Evolutionary conservation across 1,140 invertebrate species (phyloP).

Genomic region (Sitobion miscanthi): DNA sequence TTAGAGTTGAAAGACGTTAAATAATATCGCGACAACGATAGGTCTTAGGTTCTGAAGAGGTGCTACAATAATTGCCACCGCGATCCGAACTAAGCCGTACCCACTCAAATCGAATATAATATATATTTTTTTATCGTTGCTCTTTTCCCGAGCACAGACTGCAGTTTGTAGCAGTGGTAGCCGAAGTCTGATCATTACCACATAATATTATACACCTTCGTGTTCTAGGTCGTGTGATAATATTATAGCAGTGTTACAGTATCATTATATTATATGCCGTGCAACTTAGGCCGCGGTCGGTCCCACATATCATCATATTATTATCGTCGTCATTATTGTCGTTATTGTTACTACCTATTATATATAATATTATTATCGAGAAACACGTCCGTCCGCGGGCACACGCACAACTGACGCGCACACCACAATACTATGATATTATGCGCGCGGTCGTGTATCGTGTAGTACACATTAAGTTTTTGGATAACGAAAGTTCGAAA

Average conservation of each 20-base stretch:
- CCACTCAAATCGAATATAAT: no score
- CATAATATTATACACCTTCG: neutral
- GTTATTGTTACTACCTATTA: neutral
- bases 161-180: no score
- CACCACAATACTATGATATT: neutral
- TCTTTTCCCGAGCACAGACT: no score
- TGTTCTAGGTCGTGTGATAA: neutral
- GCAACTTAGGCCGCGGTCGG: neutral
- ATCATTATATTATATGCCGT: neutral
- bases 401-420: neutral
- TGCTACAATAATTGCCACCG: neutral
- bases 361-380: neutral
- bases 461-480: slow-evolving; percentile 4
- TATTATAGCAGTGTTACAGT: neutral
- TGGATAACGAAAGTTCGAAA: slow-evolving; percentile 18
- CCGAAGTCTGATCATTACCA: neutral
- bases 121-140: no score
- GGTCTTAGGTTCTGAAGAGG: neutral
- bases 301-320: neutral
- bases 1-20: neutral
- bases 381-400: slow-evolving; percentile 34
- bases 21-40: no score
- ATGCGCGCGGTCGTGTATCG: neutral
- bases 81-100: no score
- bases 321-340: neutral